Evolutionary conservation across 1,140 invertebrate species (phyloP).

Genomic region (Calephelis virginiensis): DNA sequence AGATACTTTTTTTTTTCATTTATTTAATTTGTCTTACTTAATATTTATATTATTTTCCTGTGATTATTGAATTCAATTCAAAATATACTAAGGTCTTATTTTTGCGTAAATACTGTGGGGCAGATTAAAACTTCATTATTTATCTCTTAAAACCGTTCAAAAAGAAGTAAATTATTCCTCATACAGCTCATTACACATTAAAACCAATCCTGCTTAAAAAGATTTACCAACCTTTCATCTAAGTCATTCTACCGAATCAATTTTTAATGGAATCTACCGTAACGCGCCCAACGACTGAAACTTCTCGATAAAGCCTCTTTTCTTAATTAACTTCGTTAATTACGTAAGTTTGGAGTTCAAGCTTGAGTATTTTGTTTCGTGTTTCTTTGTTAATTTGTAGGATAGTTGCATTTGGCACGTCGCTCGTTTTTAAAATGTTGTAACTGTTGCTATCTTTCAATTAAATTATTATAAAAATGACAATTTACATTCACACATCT

Average conservation of each 20-base stretch:
- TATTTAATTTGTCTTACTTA: too few species aligned
- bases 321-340: constrained; percentile 70
- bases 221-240: constrained; percentile 14
- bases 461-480: too few species aligned
- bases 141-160: constrained; percentile 2
- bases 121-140: constrained; percentile 4
- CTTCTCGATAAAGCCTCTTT: constrained; percentile 52
- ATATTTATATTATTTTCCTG: too few species aligned
- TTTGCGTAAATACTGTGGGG: too few species aligned
- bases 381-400: constrained; percentile 34
- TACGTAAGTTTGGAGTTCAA: constrained; percentile 51
- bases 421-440: too few species aligned
- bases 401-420: not conserved
- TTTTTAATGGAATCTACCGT: constrained; percentile 12
- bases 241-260: constrained; percentile 10
- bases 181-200: constrained; percentile 10
- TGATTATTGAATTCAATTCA: too few species aligned
- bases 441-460: too few species aligned
- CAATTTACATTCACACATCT: too few species aligned
- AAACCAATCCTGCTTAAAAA: constrained; percentile 8
- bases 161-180: constrained; percentile 1
- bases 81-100: too few species aligned
- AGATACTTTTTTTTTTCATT: too few species aligned
- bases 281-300: constrained; percentile 5
- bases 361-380: constrained; percentile 33